Evolutionary conservation across 1,140 invertebrate species (phyloP).

Genomic region (Caenorhabditis elegans): WBcel235 BX284603.4:12393001-12393500

Average conservation of each 20-base stretch:
- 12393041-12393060: background rate
- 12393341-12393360: slow-evolving; percentile 79
- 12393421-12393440: slow-evolving; percentile 74
- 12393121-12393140: no score
- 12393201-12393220: no score
- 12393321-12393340: slow-evolving; percentile 83
- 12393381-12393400: slow-evolving; percentile 82
- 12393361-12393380: slow-evolving; percentile 73
- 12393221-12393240: no score
- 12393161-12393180: no score
- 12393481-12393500: slow-evolving; percentile 79
- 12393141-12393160: no score
- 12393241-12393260: no score
- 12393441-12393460: slow-evolving; percentile 74
- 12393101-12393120: no score
- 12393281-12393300: background rate
- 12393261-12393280: no score
- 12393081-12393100: no score
- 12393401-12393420: slow-evolving; percentile 80
- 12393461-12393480: slow-evolving; percentile 76
- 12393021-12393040: background rate
- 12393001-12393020: background rate
- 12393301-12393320: background rate
- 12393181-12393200: no score
- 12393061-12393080: background rate